These are phyloP conservation scores for Electrona antarctica DNA, from an alignment of 2,113 vertebrate genomes.

Conservation along the genomic window DNA sequence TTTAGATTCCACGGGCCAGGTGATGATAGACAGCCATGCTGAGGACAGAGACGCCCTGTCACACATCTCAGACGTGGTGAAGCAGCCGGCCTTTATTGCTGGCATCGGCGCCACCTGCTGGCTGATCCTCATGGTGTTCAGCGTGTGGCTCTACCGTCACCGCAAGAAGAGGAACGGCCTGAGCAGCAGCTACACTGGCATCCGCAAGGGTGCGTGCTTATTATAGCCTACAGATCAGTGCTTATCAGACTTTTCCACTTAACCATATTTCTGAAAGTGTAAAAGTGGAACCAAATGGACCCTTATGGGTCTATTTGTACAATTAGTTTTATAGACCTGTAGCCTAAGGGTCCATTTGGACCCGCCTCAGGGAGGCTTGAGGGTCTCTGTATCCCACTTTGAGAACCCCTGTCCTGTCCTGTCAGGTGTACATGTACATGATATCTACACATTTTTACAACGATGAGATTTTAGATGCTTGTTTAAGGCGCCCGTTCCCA, in stretches of 20 bases:
- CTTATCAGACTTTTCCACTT: background rate
- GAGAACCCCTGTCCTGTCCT: no score
- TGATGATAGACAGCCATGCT: constrained; percentile 80
- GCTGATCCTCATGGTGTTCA: constrained; percentile 94
- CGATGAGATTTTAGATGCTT: no score
- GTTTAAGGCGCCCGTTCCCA: no score
- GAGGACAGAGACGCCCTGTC: constrained; percentile 83
- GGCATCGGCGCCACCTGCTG: constrained; percentile 94
- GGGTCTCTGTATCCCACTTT: no score
- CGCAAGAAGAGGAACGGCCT: constrained; percentile 92
- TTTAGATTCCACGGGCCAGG: constrained; percentile 87
- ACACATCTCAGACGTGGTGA: constrained; percentile 93
- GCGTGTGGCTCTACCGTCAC: constrained; percentile 94
- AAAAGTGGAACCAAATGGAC: no score
- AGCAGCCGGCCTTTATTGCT: constrained; percentile 92
- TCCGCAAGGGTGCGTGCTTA: constrained; percentile 86
- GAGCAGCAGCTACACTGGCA: constrained; percentile 90
- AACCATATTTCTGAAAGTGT: background rate
- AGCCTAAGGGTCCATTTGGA: no score
- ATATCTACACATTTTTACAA: no score
- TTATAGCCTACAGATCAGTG: background rate
- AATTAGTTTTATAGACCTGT: no score
- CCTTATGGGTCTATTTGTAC: no score
- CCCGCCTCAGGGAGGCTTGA: no score
- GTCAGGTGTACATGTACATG: no score